A percentile compares a stretch with the other conserved stretches of the same genome.
These are phyloP conservation scores for Scopus umbretta DNA, from an alignment of 2,113 vertebrate genomes.

Conservation along the genomic window DNA sequence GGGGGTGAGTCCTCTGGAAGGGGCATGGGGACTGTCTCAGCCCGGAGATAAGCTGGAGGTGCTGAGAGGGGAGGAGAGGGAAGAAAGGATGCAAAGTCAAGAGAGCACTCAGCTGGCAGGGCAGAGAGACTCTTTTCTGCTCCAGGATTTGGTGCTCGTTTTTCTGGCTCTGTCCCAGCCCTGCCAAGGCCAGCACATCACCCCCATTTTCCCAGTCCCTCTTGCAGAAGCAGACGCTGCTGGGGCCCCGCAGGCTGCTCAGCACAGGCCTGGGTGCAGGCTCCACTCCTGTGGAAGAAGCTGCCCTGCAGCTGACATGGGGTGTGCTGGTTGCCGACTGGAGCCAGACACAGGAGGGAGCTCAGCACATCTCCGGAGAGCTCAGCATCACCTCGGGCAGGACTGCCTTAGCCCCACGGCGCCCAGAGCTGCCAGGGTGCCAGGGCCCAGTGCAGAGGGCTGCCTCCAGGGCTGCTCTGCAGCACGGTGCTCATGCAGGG, in stretches of 20 bases:
- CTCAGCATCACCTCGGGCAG: not conserved
- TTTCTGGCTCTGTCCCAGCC: not conserved
- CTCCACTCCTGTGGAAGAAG: not conserved
- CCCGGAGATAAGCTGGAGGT: not conserved
- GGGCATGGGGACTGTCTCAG: not conserved
- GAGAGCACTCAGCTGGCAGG: not conserved
- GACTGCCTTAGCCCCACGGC: fast-evolving
- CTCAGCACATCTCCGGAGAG: not conserved
- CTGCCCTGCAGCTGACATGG: not conserved
- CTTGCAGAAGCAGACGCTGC: not conserved
- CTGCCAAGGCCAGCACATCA: not conserved
- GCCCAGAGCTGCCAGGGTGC: not conserved
- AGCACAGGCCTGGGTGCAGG: not conserved
- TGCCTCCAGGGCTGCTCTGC: not conserved
- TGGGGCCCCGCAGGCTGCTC: not conserved
- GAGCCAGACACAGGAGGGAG: not conserved
- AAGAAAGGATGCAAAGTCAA: not conserved
- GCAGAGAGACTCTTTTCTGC: not conserved
- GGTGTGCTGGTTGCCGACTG: not conserved
- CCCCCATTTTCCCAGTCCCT: not conserved
- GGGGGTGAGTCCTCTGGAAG: not conserved
- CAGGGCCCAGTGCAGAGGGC: not conserved
- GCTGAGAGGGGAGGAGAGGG: not conserved
- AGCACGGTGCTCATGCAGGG: fast-evolving
- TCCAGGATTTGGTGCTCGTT: not conserved